A percentile compares a stretch with the other conserved stretches of the same genome.
Evolutionary conservation across 92 coral and sea anemone species (phyloP).

Genomic region (Hydrozoanthus gracilis): DNA sequence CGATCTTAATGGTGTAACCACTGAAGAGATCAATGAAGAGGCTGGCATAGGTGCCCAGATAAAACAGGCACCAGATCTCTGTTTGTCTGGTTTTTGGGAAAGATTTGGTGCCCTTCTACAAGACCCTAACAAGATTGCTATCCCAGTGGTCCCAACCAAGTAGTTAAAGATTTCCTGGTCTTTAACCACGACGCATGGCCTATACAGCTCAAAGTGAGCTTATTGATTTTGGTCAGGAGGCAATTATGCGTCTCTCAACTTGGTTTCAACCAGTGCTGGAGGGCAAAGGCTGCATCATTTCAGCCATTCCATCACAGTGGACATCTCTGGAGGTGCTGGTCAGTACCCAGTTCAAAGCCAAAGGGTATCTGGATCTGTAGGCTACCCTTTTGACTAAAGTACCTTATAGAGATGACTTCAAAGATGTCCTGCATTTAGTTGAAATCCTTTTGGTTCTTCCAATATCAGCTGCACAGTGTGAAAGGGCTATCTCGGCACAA

Average conservation of each 20-base stretch:
- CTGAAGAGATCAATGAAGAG: slow-evolving; percentile 16
- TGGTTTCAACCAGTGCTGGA: slow-evolving; percentile 45
- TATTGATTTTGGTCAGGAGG: slow-evolving; percentile 51
- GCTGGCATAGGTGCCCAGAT: slow-evolving; percentile 38
- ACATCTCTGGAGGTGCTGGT: slow-evolving; percentile 50
- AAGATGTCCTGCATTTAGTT: slow-evolving; percentile 47
- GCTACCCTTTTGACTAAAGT: slow-evolving; percentile 42
- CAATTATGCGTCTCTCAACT: slow-evolving; percentile 41
- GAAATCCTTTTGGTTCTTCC: slow-evolving; percentile 63
- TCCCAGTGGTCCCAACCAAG: slow-evolving; percentile 52
- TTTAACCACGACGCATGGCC: slow-evolving; percentile 57
- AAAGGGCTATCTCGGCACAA: slow-evolving; percentile 52
- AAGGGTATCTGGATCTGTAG: slow-evolving; percentile 50
- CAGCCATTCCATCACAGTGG: slow-evolving; percentile 37
- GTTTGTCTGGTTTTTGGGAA: slow-evolving; percentile 51
- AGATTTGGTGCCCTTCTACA: slow-evolving; percentile 48
- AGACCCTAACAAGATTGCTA: slow-evolving; percentile 31
- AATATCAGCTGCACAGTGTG: slow-evolving; percentile 67
- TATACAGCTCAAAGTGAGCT: slow-evolving; percentile 37
- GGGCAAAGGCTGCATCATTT: background rate
- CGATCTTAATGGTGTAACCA: slow-evolving; percentile 39
- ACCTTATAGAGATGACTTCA: slow-evolving; percentile 52
- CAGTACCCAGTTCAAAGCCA: slow-evolving; percentile 38
- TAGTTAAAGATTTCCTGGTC: slow-evolving; percentile 51
- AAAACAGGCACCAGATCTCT: slow-evolving; percentile 54